These are phyloP conservation scores for Acropternis orthonyx DNA, from an alignment of 2,797 vertebrate species.

Conservation along the genomic window DNA sequence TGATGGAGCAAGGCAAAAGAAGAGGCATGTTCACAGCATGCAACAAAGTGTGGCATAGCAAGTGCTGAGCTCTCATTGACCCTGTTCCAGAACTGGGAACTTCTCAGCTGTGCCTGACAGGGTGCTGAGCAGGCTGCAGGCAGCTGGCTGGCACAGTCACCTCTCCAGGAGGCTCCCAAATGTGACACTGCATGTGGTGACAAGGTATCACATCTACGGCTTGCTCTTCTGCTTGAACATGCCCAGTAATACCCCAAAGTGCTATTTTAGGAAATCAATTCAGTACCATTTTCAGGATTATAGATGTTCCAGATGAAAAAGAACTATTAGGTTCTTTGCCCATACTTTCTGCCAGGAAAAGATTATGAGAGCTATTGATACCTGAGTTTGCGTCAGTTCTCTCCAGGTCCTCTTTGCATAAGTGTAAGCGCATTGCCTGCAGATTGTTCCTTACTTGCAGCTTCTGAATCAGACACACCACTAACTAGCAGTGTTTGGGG, in stretches of 20 bases:
- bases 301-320: background rate
- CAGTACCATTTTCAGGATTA: background rate
- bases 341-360: background rate
- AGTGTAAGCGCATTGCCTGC: background rate
- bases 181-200: fast-evolving
- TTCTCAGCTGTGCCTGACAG: background rate
- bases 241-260: background rate
- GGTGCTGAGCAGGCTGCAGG: background rate
- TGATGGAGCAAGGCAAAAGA: background rate
- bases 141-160: background rate
- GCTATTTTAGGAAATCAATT: background rate
- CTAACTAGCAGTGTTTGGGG: background rate
- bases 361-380: background rate
- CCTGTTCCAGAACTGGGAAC: background rate
- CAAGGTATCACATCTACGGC: fast-evolving
- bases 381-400: background rate
- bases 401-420: background rate
- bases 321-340: background rate
- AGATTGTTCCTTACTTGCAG: background rate
- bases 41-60: background rate
- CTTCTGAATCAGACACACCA: background rate
- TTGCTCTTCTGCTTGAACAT: background rate
- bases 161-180: background rate
- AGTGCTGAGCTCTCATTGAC: background rate
- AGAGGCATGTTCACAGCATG: fast-evolving